A percentile compares a stretch with the other conserved stretches of the same genome.
Conservation (phyloP, 2,113 vertebrate genomes). For the Anolis sagrei region DNA sequence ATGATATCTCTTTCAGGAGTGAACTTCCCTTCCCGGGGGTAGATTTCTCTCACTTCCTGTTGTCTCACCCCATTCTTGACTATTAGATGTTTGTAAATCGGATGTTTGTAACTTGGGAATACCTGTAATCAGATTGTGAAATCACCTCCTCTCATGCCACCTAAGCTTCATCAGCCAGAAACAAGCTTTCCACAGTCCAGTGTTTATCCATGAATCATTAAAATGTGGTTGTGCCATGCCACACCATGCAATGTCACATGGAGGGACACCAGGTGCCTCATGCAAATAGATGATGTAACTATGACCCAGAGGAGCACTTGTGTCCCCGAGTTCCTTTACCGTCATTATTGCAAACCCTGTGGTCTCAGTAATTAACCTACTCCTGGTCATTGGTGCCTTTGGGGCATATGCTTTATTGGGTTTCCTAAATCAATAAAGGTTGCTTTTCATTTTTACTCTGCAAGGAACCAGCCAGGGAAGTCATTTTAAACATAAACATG, state of each 20-base stretch:
- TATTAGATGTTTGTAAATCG: too few species aligned
- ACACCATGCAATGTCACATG: constrained; percentile 15
- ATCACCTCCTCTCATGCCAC: neutral
- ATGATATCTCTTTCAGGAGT: too few species aligned
- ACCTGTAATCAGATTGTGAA: neutral
- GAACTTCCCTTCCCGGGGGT: too few species aligned
- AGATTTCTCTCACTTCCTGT: too few species aligned
- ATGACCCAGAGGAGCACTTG: neutral
- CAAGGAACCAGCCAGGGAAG: neutral
- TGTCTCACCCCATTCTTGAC: too few species aligned
- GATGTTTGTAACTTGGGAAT: too few species aligned
- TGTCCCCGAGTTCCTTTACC: constrained; percentile 1
- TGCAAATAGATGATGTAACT: neutral
- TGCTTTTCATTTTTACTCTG: constrained; percentile 23
- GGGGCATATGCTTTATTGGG: constrained; percentile 15
- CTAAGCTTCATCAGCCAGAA: neutral
- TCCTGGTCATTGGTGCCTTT: constrained; percentile 25
- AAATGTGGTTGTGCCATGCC: neutral
- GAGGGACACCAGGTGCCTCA: constrained; percentile 2
- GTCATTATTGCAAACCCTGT: neutral
- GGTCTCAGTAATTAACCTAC: constrained; percentile 21
- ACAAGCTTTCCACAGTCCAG: neutral
- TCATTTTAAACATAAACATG: constrained; percentile 29
- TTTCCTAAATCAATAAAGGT: neutral
- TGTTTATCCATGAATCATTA: neutral